phyloP scores from a whole-genome alignment of 2,797 vertebrate genomes.

The Lepus townsendii region DNA sequence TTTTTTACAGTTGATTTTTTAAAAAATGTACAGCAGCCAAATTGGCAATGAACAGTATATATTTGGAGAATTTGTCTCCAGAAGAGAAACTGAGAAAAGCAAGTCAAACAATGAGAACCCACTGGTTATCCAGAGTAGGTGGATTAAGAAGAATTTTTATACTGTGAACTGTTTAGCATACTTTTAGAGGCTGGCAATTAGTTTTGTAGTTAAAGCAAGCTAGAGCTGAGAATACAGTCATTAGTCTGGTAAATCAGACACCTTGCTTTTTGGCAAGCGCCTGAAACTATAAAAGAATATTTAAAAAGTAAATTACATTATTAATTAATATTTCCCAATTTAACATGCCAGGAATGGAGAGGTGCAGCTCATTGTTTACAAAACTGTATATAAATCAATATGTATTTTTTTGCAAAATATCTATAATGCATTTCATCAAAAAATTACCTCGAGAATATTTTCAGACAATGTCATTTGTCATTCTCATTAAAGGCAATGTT shows the following conservation, averaged over 20 bases:
- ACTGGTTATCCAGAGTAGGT: background rate
- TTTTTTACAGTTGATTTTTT: slow-evolving; percentile 65
- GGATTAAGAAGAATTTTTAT: background rate
- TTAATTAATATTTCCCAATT: background rate
- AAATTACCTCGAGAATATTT: background rate
- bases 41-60: slow-evolving; percentile 5
- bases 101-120: background rate
- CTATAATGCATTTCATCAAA: background rate
- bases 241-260: background rate
- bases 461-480: background rate
- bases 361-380: background rate
- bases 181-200: background rate
- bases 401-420: background rate
- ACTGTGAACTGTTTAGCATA: background rate
- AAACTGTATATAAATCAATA: background rate
- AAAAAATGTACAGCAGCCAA: slow-evolving; percentile 43
- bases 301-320: background rate
- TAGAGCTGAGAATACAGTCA: background rate
- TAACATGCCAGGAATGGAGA: background rate
- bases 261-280: background rate
- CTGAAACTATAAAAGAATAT: background rate
- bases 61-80: background rate
- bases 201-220: background rate
- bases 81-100: background rate
- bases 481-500: background rate